Evolutionary conservation across 2,888 invertebrate species (phyloP).

Genomic region (Myopa tessellatipennis): DNA sequence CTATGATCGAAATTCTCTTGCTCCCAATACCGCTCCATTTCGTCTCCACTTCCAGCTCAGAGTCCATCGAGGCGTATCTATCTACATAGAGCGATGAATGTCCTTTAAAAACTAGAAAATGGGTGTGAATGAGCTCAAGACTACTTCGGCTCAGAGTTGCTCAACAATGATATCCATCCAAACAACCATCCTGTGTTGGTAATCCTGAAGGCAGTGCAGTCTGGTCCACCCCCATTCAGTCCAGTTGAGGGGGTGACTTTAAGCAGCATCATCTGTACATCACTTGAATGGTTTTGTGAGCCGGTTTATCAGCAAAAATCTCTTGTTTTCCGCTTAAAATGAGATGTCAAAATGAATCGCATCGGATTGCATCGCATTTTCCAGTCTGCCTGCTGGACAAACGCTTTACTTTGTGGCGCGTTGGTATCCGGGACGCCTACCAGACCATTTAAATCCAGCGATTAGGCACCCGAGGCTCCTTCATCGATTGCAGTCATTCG

Average conservation of each 20-base stretch:
- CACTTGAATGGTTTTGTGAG: conserved; percentile 37
- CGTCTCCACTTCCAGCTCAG: no score
- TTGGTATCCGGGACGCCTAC: no score
- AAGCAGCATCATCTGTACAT: conserved; percentile 9
- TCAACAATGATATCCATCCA: background rate
- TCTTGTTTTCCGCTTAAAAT: conserved; percentile 68
- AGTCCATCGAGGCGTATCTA: conserved; percentile 4
- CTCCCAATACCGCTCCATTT: no score
- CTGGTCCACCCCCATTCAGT: background rate
- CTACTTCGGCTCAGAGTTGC: conserved; percentile 44
- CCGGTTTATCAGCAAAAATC: conserved; percentile 52
- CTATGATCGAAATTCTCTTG: no score
- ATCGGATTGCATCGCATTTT: conserved; percentile 52
- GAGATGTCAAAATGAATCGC: conserved; percentile 65
- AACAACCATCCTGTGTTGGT: background rate
- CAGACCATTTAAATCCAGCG: background rate
- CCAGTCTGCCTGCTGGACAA: background rate
- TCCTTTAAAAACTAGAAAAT: conserved; percentile 63
- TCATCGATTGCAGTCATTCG: conserved; percentile 9
- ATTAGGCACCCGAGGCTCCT: background rate
- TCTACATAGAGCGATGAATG: conserved; percentile 45
- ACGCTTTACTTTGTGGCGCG: no score
- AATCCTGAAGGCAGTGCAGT: no score
- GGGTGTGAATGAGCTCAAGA: conserved; percentile 62
- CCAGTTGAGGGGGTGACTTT: background rate